These are phyloP conservation scores for Alces alces DNA, from an alignment of 2,113 vertebrate species.

Conservation along the genomic window DNA sequence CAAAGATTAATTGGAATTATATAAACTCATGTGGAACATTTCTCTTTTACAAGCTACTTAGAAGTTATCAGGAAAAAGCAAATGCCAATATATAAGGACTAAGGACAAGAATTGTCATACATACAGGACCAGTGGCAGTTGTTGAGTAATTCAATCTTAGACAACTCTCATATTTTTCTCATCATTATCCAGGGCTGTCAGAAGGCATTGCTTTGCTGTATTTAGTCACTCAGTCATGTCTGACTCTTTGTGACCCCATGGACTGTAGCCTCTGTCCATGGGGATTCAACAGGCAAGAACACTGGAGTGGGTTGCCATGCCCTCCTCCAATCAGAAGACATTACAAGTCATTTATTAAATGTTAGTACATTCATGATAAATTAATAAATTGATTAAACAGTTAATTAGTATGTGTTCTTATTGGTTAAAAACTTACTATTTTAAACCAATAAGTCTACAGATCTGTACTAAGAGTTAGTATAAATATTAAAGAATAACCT, in stretches of 20 bases:
- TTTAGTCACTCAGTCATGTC: background rate
- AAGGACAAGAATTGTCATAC: constrained; percentile 55
- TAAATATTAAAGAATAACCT: background rate
- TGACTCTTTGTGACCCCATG: background rate
- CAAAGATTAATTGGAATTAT: background rate
- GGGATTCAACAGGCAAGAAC: background rate
- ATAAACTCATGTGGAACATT: background rate
- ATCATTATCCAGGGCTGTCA: constrained; percentile 66
- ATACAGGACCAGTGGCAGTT: constrained; percentile 50
- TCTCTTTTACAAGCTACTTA: background rate
- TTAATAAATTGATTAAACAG: constrained; percentile 43
- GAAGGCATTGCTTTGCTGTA: background rate
- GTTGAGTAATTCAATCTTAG: constrained; percentile 65
- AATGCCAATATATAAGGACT: constrained; percentile 59
- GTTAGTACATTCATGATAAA: constrained; percentile 63
- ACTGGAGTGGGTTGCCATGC: background rate
- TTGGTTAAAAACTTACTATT: background rate
- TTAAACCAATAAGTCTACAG: background rate
- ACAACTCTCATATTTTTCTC: constrained; percentile 60
- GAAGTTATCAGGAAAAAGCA: constrained; percentile 43
- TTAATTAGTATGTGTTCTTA: background rate
- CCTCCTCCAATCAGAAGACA: background rate
- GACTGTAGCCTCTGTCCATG: background rate
- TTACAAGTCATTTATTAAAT: constrained; percentile 74
- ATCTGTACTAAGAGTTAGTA: background rate